Evolutionary conservation across 2,797 vertebrate species (phyloP).

Genomic region (Hyperoplus immaculatus): DNA sequence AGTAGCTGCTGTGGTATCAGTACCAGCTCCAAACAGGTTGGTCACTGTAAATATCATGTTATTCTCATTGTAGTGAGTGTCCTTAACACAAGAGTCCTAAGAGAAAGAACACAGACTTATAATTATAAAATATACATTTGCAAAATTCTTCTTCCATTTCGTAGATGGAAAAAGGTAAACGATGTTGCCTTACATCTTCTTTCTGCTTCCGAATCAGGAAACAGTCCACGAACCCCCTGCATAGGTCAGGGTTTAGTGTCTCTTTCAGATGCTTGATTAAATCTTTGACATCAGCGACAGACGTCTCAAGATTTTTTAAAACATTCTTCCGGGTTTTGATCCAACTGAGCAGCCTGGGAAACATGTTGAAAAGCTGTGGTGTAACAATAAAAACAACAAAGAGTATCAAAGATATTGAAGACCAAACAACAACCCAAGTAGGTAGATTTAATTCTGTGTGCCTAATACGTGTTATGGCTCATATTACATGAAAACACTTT

Average conservation of each 20-base stretch:
- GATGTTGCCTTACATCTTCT: constrained; percentile 48
- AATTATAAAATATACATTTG: not conserved
- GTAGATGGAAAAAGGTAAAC: rapidly evolving
- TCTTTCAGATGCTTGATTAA: constrained; percentile 55
- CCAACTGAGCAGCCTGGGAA: constrained; percentile 65
- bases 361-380: constrained; percentile 75
- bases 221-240: constrained; percentile 71
- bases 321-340: constrained; percentile 39
- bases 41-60: constrained; percentile 63
- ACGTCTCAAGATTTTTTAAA: not conserved
- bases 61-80: constrained; percentile 58
- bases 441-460: too few species aligned
- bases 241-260: constrained; percentile 58
- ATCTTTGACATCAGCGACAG: not conserved
- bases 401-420: not conserved
- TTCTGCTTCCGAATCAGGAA: constrained; percentile 68
- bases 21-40: constrained; percentile 82
- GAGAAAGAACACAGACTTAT: not conserved
- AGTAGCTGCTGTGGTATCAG: constrained; percentile 78
- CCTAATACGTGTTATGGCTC: not conserved
- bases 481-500: too few species aligned
- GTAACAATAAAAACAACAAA: not conserved
- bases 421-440: not conserved
- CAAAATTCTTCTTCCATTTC: not conserved
- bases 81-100: constrained; percentile 47